Base-by-base conservation (phyloP, 1,140 invertebrate genomes). In the Arctopsyche grandis region DNA sequence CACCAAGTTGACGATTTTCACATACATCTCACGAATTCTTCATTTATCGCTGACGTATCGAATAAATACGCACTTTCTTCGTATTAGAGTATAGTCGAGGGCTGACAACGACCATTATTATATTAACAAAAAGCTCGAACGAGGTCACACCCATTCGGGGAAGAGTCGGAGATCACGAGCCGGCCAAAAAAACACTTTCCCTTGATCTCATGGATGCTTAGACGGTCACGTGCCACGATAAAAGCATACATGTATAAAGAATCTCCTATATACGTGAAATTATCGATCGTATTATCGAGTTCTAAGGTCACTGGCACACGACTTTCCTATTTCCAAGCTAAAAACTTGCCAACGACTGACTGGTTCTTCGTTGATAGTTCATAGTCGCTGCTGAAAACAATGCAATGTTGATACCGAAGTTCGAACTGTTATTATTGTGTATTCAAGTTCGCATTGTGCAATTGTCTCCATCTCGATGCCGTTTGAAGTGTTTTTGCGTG, bases 61-160 rank as follows among this genome's bases (percentile, higher is more conserved):
- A 38, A 38, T 7, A 38, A 38, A 38, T n/a, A n/a, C 29, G 7
- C 1, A 38, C 29, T 38, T 38, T 38, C 29, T 38, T 38, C 1
- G 1, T 38, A 38, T 38, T 7, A 4, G 1, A 38, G 29, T 38
- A 38, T 38, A 38, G 29, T 38, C 29, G 29, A 38, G 29, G 29
- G 29, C 29, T 38, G 29, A 38, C 29, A 38, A 38, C 29, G 29
- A 38, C 29, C 7, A 38, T 38, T 38, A 38, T 38, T 38, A 7
- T 38, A 38, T 38, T 38, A 38, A 38, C 29, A 38, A 38, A 38
- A 38, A 38, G 29, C 29, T 66, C 58, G 58, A 66, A 12, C 63
- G 63, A 66, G 63, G 63, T 66, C 63, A 66, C 63, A 66, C 26
- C 63, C 63, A 66, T 22, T 22, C 24, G 63, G 16, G 19, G 63